Base-by-base conservation (phyloP, 1,140 invertebrate genomes). In the Paracyclopina nana region DNA sequence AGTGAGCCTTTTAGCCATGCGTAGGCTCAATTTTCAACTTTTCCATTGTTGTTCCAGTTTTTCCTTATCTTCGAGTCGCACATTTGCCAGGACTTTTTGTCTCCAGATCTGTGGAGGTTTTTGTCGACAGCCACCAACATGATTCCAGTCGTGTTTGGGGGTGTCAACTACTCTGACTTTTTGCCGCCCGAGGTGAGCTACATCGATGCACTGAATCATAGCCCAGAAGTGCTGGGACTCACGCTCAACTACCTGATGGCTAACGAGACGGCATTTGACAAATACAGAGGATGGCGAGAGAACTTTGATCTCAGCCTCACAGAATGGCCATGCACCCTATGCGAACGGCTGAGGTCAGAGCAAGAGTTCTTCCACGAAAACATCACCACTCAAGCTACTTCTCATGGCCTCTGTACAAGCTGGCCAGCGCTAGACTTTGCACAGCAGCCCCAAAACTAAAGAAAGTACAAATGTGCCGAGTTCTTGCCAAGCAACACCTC, bases 61-160 rank as follows among this genome's bases (percentile, higher is more conserved):
- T n/a, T 48, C 29, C 28, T 48, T n/a, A 20, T 48, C 25, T 48
- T 48, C 30, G 45, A 48, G 45, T 16, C 25, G 14, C 16, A 29
- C 27, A 26, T 48, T 12, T 48, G 45, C 27, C 45, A 48, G 22
- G 16, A 48, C 30, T 27, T 28, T 48, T 14, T 12, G 8, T 11
- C 12, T 8, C 25, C 27, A 14, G 4, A 16, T 16, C 28, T 48
- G 16, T 48, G 45, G 45, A 11, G 28, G 30, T 24, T 48, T 14
- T 27, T 48, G n/a, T 9, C 27, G 27, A 5, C 20, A 8, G 14
- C 20, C 25, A 31, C 45, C 8, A 6, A 42, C 8, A 4, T 48
- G 8, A 28, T 48, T 11, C 45, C 45, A 14, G 22, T 48, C 27
- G 28, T 29, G 3, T 48, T 48, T 29, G 28, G 45, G 12, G 45